Evolutionary conservation across 2,113 vertebrate genomes (phyloP).

Genomic region (Parus major): DNA sequence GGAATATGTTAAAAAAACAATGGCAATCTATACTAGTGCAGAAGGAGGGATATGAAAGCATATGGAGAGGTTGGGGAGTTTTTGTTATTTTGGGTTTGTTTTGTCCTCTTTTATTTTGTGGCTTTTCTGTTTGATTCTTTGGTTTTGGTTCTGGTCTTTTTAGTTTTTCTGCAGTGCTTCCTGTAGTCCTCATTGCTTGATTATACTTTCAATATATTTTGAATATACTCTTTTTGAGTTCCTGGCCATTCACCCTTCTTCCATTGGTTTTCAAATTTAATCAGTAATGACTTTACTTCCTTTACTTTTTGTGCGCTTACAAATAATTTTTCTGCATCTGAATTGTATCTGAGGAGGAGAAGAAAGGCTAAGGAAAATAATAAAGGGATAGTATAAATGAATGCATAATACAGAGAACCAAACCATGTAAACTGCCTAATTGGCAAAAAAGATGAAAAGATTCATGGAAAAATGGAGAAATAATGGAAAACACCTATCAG

Average conservation of each 20-base stretch:
- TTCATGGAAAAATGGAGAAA: background rate
- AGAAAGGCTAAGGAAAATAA: background rate
- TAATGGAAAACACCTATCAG: background rate
- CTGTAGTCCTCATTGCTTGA: fast-evolving
- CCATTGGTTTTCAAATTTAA: background rate
- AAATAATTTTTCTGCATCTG: background rate
- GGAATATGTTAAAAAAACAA: background rate
- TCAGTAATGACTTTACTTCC: background rate
- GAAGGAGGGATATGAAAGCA: background rate
- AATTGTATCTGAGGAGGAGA: background rate
- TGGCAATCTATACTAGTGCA: background rate
- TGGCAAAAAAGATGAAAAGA: background rate
- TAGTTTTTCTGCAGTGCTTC: background rate
- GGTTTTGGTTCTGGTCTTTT: background rate
- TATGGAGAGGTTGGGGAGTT: fast-evolving
- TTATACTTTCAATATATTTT: background rate
- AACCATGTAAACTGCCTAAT: background rate
- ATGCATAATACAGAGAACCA: background rate
- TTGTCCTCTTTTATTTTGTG: background rate
- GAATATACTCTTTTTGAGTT: background rate
- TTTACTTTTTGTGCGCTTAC: background rate
- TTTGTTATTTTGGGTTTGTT: background rate
- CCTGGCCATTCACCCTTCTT: background rate
- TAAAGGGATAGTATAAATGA: background rate
- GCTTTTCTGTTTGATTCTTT: fast-evolving